These are phyloP conservation scores for Agrenia bidenticulata DNA, from an alignment of 2,888 invertebrate species.

Conservation along the genomic window DNA sequence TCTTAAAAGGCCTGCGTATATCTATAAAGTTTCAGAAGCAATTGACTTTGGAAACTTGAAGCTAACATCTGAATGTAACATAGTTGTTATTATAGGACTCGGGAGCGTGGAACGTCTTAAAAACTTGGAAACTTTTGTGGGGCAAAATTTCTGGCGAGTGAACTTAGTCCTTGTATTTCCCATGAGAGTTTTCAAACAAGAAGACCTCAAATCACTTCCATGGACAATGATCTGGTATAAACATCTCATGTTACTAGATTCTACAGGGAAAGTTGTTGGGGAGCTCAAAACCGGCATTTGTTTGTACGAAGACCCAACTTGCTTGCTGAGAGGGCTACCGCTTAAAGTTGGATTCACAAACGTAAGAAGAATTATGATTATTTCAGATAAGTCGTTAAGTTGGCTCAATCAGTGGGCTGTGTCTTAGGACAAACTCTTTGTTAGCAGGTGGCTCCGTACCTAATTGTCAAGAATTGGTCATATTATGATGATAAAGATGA, in stretches of 20 bases:
- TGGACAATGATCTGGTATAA: background rate
- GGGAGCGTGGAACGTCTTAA: background rate
- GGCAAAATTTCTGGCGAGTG: background rate
- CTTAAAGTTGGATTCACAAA: constrained; percentile 6
- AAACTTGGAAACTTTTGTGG: background rate
- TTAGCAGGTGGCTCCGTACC: constrained; percentile 6
- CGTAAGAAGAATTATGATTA: no score
- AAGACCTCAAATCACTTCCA: background rate
- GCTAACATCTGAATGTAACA: no score
- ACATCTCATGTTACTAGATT: no score
- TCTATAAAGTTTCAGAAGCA: no score
- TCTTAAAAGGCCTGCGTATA: no score
- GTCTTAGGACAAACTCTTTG: no score
- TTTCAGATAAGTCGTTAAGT: no score
- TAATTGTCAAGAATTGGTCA: background rate
- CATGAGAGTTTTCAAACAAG: background rate
- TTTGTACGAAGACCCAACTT: constrained; percentile 4
- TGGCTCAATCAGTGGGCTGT: no score
- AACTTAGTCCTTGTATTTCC: background rate
- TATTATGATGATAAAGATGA: background rate
- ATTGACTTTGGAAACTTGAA: no score
- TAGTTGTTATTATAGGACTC: no score
- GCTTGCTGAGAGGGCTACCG: background rate
- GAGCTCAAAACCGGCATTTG: background rate
- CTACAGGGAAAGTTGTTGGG: no score